A percentile compares a stretch with the other conserved stretches of the same genome.
Conservation (phyloP, 1,140 invertebrate species). For the Oryctes rhinoceros region DNA sequence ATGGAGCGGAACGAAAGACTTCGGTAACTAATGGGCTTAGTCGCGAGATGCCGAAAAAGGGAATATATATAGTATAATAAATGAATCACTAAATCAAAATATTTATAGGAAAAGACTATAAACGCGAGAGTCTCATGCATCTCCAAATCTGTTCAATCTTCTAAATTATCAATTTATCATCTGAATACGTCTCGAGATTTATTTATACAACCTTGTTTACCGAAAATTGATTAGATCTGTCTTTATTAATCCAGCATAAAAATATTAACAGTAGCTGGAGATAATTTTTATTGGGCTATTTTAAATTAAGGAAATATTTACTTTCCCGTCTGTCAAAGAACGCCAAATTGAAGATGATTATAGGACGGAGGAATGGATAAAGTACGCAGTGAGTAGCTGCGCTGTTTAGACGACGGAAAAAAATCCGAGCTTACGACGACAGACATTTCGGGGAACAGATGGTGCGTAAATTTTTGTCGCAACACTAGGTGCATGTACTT, state of each 20-base stretch:
- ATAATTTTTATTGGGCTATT: not conserved
- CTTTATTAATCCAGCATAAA: conserved; percentile 4
- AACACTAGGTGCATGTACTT: conserved; percentile 27
- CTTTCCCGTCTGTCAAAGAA: conserved; percentile 1
- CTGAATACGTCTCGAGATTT: not conserved
- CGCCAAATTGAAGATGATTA: conserved; percentile 29
- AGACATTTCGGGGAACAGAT: conserved; percentile 34
- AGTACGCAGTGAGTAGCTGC: not conserved
- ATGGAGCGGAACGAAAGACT: too few relatives aligned
- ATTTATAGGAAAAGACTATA: not conserved
- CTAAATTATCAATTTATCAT: conserved; percentile 3
- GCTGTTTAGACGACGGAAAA: not conserved
- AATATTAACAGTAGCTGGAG: conserved; percentile 15
- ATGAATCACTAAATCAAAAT: conserved; percentile 13
- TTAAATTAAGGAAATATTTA: conserved; percentile 22
- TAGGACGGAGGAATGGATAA: conserved; percentile 1
- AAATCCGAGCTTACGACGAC: conserved; percentile 23
- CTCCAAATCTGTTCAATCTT: conserved; percentile 1
- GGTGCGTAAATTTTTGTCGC: conserved; percentile 39
- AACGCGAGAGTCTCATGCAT: not conserved
- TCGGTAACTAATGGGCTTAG: too few relatives aligned
- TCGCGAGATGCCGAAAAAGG: too few relatives aligned
- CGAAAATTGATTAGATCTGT: conserved; percentile 15
- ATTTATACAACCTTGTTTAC: conserved; percentile 7
- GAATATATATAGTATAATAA: not conserved